Percentiles rank a stretch among this genome's conserved stretches.
phyloP scores from a whole-genome alignment of 1,140 invertebrate genomes.

The Drosophila parabipectinata region DNA sequence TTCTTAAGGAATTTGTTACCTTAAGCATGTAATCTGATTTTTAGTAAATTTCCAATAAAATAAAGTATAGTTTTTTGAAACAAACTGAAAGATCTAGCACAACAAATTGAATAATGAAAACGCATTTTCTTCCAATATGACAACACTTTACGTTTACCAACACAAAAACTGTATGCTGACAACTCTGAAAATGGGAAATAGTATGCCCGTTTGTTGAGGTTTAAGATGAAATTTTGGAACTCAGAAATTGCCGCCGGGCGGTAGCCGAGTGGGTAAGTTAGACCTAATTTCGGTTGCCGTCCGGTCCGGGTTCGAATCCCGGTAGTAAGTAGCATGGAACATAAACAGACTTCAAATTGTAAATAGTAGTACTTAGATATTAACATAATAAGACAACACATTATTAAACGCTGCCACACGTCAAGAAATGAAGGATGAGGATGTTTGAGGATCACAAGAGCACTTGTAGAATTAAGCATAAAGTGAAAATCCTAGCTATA shows the following conservation, averaged over 20 bases:
- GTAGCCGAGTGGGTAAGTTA: neutral
- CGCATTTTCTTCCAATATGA: neutral
- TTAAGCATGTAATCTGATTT: too few relatives aligned
- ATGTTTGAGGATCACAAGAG: too few relatives aligned
- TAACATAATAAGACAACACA: neutral
- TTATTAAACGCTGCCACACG: too few relatives aligned
- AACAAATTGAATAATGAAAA: too few relatives aligned
- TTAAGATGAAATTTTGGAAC: neutral
- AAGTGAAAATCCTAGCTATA: neutral
- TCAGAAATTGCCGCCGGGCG: neutral
- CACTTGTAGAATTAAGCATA: too few relatives aligned
- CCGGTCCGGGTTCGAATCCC: constrained; percentile 14
- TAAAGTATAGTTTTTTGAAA: too few relatives aligned
- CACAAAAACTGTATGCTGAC: neutral
- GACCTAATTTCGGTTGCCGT: neutral
- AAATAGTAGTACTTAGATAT: neutral
- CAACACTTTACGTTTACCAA: neutral
- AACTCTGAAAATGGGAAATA: neutral
- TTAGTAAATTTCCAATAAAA: too few relatives aligned
- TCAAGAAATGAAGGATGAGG: too few relatives aligned
- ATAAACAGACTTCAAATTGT: neutral
- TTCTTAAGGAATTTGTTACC: too few relatives aligned
- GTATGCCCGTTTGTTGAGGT: neutral
- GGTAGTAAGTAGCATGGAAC: constrained; percentile 6
- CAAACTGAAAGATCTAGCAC: too few relatives aligned